Conservation (phyloP, 23 tunicate species). For the Clavelina lepadiformis region DNA sequence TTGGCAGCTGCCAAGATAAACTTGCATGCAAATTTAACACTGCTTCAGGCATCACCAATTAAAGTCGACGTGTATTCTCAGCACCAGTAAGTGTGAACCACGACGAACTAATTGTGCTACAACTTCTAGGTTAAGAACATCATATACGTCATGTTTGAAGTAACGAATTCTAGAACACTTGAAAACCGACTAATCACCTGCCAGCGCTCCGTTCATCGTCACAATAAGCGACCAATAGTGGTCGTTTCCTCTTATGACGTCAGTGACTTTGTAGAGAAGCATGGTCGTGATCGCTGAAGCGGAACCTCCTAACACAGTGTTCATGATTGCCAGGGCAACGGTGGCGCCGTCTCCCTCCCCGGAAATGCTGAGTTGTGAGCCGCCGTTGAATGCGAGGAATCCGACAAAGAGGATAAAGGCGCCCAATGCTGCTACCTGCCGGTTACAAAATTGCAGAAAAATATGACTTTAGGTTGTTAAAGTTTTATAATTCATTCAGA, state of each 20-base stretch:
- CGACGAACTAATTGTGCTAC: no score
- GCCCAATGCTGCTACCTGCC: conserved; percentile 68
- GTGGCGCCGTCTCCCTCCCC: conserved; percentile 46
- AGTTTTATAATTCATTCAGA: background rate
- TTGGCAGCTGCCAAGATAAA: no score
- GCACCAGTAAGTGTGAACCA: no score
- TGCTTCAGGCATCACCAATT: no score
- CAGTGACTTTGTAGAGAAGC: conserved; percentile 37
- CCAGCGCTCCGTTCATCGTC: conserved; percentile 76
- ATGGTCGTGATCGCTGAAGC: conserved; percentile 50
- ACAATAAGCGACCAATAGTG: conserved; percentile 80
- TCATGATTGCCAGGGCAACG: conserved; percentile 57
- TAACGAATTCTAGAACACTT: background rate
- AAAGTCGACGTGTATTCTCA: no score
- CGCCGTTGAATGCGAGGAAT: conserved; percentile 94
- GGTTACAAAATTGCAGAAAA: conserved; percentile 12
- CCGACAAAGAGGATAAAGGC: conserved; percentile 79
- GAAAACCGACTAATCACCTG: conserved; percentile 64
- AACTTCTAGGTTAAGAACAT: no score
- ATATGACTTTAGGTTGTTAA: background rate
- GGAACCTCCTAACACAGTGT: conserved; percentile 76
- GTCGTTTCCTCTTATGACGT: conserved; percentile 48
- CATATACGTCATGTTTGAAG: no score
- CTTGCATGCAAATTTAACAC: no score
- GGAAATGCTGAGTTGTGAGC: conserved; percentile 71